These are phyloP conservation scores for Zaprionus vittiger DNA, from an alignment of 1,140 invertebrate genomes.

Conservation along the genomic window DNA sequence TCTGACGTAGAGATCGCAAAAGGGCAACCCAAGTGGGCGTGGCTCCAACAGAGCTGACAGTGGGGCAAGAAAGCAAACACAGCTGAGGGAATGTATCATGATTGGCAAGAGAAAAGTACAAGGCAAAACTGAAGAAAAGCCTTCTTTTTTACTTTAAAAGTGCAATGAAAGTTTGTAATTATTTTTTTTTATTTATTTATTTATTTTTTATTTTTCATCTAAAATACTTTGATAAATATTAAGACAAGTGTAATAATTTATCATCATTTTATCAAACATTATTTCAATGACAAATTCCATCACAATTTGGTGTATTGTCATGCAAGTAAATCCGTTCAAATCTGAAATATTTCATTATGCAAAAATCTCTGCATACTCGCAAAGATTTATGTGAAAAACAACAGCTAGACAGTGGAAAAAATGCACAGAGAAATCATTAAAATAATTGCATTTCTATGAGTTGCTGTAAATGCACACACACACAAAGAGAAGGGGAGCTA, in stretches of 20 bases:
- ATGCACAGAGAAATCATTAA: slow-evolving; percentile 15
- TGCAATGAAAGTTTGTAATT: no score
- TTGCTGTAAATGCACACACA: background rate
- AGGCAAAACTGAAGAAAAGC: background rate
- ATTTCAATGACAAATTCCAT: background rate
- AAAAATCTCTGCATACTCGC: background rate
- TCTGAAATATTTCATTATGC: background rate
- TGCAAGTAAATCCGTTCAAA: background rate
- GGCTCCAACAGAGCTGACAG: background rate
- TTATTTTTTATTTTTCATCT: no score
- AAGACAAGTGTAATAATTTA: no score
- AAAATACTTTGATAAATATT: no score
- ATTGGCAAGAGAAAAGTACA: background rate
- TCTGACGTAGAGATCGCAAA: slow-evolving; percentile 1
- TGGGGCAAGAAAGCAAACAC: background rate
- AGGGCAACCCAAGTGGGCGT: slow-evolving; percentile 18
- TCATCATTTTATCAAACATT: no score
- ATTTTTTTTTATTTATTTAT: no score
- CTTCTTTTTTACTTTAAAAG: no score
- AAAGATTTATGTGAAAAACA: slow-evolving; percentile 26
- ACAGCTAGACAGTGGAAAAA: slow-evolving; percentile 11
- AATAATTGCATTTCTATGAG: slow-evolving; percentile 26
- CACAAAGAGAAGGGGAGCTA: background rate
- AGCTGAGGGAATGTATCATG: background rate
- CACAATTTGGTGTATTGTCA: background rate